These are phyloP conservation scores for Yoshiicerus persimilis DNA, from an alignment of 1,140 invertebrate genomes.

Conservation along the genomic window DNA sequence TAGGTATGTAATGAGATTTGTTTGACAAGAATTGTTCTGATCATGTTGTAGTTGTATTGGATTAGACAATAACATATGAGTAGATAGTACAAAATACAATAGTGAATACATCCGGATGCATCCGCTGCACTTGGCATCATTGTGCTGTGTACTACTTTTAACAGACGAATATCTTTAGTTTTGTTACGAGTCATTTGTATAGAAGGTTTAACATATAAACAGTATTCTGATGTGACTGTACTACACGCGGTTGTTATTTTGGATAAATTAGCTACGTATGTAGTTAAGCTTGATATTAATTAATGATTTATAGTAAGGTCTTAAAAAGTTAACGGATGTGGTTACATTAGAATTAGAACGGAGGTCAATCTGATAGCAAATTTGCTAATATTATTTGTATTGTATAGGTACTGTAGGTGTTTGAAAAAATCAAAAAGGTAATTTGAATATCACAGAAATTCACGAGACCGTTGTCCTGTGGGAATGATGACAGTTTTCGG, in stretches of 20 bases:
- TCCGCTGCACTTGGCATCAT: background rate
- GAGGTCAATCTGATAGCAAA: background rate
- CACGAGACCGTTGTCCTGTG: conserved; percentile 47
- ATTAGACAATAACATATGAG: background rate
- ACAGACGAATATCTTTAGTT: background rate
- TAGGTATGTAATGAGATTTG: background rate
- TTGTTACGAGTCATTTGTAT: background rate
- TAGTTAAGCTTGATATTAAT: conserved; percentile 11
- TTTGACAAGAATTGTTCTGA: background rate
- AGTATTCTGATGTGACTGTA: background rate
- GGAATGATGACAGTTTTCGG: conserved; percentile 46
- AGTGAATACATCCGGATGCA: background rate
- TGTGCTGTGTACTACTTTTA: background rate
- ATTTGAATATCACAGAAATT: conserved; percentile 50
- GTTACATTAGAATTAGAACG: background rate
- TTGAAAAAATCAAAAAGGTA: conserved; percentile 5
- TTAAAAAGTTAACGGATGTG: background rate
- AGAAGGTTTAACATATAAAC: background rate
- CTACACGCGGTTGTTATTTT: no score
- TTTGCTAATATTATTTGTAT: background rate
- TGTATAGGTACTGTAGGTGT: conserved; percentile 12
- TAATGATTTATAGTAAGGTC: background rate
- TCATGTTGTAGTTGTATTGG: background rate
- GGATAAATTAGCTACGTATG: no score
- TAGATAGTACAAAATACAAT: background rate